These are phyloP conservation scores for Syritta pipiens DNA, from an alignment of 2,888 invertebrate species.

Conservation along the genomic window DNA sequence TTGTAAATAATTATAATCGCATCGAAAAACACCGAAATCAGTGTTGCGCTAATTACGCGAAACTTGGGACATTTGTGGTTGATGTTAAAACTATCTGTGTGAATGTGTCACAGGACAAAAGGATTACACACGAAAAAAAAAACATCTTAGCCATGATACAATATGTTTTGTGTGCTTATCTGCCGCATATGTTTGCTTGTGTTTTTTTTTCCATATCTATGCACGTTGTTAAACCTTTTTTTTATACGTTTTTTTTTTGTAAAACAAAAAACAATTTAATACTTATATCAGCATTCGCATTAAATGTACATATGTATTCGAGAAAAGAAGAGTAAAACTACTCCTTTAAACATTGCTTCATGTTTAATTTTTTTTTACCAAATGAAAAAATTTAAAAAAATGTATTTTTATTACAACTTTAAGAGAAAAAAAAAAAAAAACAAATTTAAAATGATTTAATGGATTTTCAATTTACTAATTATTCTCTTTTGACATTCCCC, in stretches of 20 bases:
- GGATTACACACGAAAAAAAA: conserved; percentile 6
- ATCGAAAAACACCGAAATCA: conserved; percentile 54
- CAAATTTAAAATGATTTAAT: conserved; percentile 23
- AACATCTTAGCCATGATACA: not conserved
- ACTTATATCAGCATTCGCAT: conserved; percentile 59
- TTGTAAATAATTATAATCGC: conserved; percentile 7
- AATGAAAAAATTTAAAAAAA: conserved; percentile 22
- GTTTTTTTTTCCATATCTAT: not conserved
- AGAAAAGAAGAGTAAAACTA: conserved; percentile 8
- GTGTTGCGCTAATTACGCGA: conserved; percentile 58
- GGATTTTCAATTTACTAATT: conserved; percentile 32
- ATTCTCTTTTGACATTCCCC: not conserved
- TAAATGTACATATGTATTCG: conserved; percentile 41
- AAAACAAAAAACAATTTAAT: conserved; percentile 11
- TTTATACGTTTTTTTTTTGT: not conserved
- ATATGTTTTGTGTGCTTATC: not conserved
- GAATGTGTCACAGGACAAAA: conserved; percentile 9
- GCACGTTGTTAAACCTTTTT: not conserved
- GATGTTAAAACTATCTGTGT: conserved; percentile 3
- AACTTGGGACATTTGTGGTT: conserved; percentile 42
- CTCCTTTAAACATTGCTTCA: conserved; percentile 50
- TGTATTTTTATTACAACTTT: conserved; percentile 25
- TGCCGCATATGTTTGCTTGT: not conserved
- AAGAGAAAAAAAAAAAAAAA: not conserved
- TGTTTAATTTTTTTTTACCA: not conserved